These are phyloP conservation scores for Hephaestus fuliginosus DNA, from an alignment of 2,797 vertebrate genomes.

Conservation along the genomic window DNA sequence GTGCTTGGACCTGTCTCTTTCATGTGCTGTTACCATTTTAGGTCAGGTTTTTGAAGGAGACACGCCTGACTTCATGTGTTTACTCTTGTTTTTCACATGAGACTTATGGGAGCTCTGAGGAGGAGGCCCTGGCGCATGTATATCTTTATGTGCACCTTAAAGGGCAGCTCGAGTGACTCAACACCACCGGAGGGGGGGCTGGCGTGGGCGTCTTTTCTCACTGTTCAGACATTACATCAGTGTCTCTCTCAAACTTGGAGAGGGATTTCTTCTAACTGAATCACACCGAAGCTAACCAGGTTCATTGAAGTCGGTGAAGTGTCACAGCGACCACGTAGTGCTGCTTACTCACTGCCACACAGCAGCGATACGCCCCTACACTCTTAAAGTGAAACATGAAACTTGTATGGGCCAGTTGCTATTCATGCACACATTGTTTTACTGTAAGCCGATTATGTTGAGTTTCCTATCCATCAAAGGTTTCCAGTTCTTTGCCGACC, in stretches of 20 bases:
- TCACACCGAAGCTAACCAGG: conserved; percentile 63
- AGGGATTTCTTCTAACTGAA: conserved; percentile 76
- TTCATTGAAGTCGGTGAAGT: conserved; percentile 57
- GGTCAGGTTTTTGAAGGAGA: conserved; percentile 73
- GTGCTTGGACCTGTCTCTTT: conserved; percentile 56
- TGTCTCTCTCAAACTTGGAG: conserved; percentile 56
- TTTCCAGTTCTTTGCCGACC: conserved; percentile 15
- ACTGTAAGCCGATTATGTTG: conserved; percentile 46
- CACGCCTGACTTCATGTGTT: conserved; percentile 62
- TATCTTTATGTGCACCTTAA: conserved; percentile 49
- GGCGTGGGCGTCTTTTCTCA: conserved; percentile 55
- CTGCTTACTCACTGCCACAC: conserved; percentile 57
- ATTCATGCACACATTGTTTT: conserved; percentile 46
- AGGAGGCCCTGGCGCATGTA: conserved; percentile 42
- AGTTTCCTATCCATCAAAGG: conserved; percentile 23
- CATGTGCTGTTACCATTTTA: conserved; percentile 81
- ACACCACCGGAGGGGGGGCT: conserved; percentile 42
- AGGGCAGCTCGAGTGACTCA: conserved; percentile 62
- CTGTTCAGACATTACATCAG: conserved; percentile 82
- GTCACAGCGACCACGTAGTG: conserved; percentile 51
- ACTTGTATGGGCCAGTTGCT: conserved; percentile 40
- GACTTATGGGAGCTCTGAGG: conserved; percentile 23
- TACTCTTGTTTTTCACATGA: conserved; percentile 60
- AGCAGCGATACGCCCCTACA: conserved; percentile 41
- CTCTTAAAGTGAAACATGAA: conserved; percentile 69